Base-by-base conservation (phyloP, 2,113 vertebrate genomes). In the Cisticola juncidis region DNA sequence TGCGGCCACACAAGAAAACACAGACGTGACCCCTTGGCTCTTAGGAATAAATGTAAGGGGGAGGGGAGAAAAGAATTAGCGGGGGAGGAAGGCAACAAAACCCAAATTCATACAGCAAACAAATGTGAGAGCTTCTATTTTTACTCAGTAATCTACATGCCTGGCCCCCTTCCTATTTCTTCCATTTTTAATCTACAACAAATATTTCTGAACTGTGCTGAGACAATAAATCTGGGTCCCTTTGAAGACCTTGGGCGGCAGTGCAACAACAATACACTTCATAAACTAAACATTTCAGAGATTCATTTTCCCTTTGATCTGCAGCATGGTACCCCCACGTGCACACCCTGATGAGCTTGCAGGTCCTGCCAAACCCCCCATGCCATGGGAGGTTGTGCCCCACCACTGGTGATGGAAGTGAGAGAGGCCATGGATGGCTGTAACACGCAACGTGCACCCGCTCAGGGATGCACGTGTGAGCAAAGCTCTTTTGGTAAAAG, bases 1-100 rank as follows among this genome's bases (percentile, higher is more conserved):
- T 86, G 68, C 19, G 35, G 92, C 90, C 93, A 88, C 90, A 94
- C 93, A 96, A 65, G 79, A 77, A 95, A 97, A 86, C 85, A 90
- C 68, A 95, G 88, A 65, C 88, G 3, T 94, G 90, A 96, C 79
- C 88, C 58, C 47, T 83, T 86, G 47, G 48, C 85, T 93, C 56
- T 82, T 38, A 84, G 73, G 79, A 92, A 80, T 5, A 5, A 77
- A 72, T 7, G 29, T 38, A 81, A 78, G 62, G 48, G 48, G 90
- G 78, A 51, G 47, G 56, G 40, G n/a, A 15, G 9, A 48, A 71
- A 84, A 84, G 60, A 70, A 74, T 57, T 72, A 80, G 19, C 40
- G 10, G 42, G 28, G 20, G 42, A 94, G 78, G 64, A 92, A 90
- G 81, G 76, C 62, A 94, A 88, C 20, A 84, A 92, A 88, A 54